Conservation (phyloP, 2,797 vertebrate species). For the Pteronotus mesoamericanus region DNA sequence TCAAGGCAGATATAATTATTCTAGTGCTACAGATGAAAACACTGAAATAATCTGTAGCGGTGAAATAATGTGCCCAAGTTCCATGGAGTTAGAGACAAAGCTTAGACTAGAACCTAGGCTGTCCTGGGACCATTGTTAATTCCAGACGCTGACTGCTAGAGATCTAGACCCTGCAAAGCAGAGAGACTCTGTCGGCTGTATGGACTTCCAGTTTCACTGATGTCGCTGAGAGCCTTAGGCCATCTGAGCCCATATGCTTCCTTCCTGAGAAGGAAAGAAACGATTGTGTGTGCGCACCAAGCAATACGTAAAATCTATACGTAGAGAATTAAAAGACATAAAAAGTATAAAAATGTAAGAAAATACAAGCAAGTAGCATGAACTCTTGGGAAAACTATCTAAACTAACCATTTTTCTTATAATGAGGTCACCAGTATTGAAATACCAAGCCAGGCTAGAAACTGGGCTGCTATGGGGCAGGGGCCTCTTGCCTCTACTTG, state of each 20-base stretch:
- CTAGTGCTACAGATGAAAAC: constrained; percentile 40
- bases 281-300: neutral
- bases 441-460: neutral
- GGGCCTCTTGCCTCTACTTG: neutral
- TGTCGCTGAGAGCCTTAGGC: neutral
- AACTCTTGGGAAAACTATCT: constrained; percentile 7
- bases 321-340: neutral
- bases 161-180: neutral
- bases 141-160: neutral
- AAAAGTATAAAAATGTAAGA: neutral
- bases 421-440: neutral
- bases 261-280: neutral
- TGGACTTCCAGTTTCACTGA: neutral
- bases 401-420: neutral
- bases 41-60: constrained; percentile 52
- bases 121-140: neutral
- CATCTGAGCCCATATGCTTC: neutral
- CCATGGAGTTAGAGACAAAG: constrained; percentile 36
- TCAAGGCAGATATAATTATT: constrained; percentile 69
- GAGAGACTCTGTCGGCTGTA: neutral
- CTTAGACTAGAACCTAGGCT: neutral
- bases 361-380: neutral
- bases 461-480: neutral
- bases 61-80: constrained; percentile 10
- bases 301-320: neutral